Evolutionary conservation across 1,140 invertebrate genomes (phyloP), one percentile per base, ranked within the genome.

Genomic region (Solen grandis): DNA sequence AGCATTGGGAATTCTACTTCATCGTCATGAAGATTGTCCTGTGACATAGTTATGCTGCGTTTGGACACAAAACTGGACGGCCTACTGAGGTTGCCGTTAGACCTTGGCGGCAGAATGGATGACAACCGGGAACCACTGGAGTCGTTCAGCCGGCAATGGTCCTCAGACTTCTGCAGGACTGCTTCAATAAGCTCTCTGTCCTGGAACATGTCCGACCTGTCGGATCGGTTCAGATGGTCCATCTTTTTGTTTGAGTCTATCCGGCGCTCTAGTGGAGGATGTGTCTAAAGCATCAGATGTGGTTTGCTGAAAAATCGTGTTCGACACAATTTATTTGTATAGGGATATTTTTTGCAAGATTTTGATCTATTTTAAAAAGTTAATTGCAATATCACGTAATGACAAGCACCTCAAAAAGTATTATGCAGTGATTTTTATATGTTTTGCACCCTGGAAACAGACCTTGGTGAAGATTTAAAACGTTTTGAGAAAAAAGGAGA

Each of bases 111-210:
- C 4, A 78, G 52, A 10, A 78, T 31, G 13, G 77, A 72, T 31
- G 59, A 65, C 2, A 80, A 31, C 29, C 77, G 25, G 0, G 66
- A 72, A 10, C 77, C 77, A 1, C 19, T 60, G 14, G 77, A 80
- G 16, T 80, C 77, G 46, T 80, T 80, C 5, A 80, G 41, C 5
- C 75, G 75, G 55, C 35, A 36, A 27, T 16, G 36, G 5, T 80
- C 77, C 10, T 70, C 77, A 8, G 68, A 41, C 33, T 80, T 80
- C 29, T 60, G 55, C 8, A 80, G 57, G 29, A 80, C 77, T 13
- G 77, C 77, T 27, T 80, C 77, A 19, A 80, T 60, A 16, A 80
- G 77, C 46, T 80, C 77, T 10, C 59, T 29, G 57, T 80, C 77
- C 41, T 73, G 77, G 54, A 25, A 80, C 3, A 60, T 36, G 4